Evolutionary conservation across 2,888 invertebrate species (phyloP).

Genomic region (Sphecodes monilicornis): DNA sequence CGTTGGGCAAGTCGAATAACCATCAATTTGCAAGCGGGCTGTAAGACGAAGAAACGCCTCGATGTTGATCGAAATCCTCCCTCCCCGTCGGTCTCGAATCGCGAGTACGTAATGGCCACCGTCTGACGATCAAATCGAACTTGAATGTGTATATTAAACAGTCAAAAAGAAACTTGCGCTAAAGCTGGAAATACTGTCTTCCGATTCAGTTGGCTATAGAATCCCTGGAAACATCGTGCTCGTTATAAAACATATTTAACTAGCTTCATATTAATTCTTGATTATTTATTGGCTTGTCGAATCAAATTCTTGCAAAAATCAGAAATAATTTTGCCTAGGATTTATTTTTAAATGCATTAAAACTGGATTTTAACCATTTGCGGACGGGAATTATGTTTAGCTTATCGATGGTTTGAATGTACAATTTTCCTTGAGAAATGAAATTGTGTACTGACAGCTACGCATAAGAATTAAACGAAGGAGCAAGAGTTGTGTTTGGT

Average conservation of each 20-base stretch:
- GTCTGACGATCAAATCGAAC: slow-evolving; percentile 68
- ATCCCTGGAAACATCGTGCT: background rate
- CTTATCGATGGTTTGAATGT: too few species aligned
- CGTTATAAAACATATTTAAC: background rate
- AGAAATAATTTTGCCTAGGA: background rate
- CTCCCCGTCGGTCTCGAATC: slow-evolving; percentile 48
- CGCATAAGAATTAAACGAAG: too few species aligned
- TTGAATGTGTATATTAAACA: slow-evolving; percentile 1
- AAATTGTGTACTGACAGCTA: too few species aligned
- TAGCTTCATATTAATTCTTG: background rate
- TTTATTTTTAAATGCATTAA: background rate
- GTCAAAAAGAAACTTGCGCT: background rate
- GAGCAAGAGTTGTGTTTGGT: too few species aligned
- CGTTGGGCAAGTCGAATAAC: slow-evolving; percentile 66
- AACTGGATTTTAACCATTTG: too few species aligned
- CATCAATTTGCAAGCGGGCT: slow-evolving; percentile 71
- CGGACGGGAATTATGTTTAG: too few species aligned
- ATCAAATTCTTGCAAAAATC: background rate
- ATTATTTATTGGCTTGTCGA: background rate
- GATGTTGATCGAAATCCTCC: slow-evolving; percentile 61
- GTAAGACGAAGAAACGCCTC: slow-evolving; percentile 66
- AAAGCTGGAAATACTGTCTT: background rate
- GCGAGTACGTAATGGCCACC: slow-evolving; percentile 70
- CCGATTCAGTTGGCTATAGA: background rate
- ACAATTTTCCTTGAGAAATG: too few species aligned